phyloP scores from a whole-genome alignment of 2,113 vertebrate genomes.

The Rhombomys opimus region DNA sequence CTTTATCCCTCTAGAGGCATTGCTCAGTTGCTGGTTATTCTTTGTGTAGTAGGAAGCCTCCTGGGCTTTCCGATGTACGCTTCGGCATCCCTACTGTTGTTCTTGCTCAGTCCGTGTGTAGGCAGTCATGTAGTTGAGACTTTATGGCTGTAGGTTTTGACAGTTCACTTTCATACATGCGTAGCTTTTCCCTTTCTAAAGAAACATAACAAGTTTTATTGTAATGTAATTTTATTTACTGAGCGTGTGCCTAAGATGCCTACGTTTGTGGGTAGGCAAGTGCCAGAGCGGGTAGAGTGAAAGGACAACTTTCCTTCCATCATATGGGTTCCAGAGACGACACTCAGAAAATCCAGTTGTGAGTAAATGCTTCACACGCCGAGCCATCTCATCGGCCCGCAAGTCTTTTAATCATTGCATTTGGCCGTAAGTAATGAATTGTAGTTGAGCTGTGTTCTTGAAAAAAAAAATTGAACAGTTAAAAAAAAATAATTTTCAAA shows the following conservation, averaged over 20 bases:
- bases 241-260: not conserved
- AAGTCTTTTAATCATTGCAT: conserved; percentile 61
- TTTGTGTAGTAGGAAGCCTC: not conserved
- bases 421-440: conserved; percentile 7
- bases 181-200: conserved; percentile 61
- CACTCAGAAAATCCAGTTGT: not conserved
- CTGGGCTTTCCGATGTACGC: not conserved
- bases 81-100: not conserved
- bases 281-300: not conserved
- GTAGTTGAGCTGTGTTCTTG: conserved; percentile 51
- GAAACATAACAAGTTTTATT: not conserved
- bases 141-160: not conserved
- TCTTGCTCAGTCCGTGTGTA: not conserved
- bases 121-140: not conserved
- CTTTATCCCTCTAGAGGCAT: not conserved
- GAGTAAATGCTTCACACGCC: not conserved
- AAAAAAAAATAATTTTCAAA: conserved; percentile 69
- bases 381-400: not conserved
- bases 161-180: conserved; percentile 54
- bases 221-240: too few species aligned
- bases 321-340: not conserved
- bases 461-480: conserved; percentile 15
- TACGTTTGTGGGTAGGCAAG: not conserved
- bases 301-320: not conserved
- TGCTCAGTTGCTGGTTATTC: not conserved